Base-by-base conservation (phyloP, 2,113 vertebrate genomes). In the Tringa solitaria region DNA sequence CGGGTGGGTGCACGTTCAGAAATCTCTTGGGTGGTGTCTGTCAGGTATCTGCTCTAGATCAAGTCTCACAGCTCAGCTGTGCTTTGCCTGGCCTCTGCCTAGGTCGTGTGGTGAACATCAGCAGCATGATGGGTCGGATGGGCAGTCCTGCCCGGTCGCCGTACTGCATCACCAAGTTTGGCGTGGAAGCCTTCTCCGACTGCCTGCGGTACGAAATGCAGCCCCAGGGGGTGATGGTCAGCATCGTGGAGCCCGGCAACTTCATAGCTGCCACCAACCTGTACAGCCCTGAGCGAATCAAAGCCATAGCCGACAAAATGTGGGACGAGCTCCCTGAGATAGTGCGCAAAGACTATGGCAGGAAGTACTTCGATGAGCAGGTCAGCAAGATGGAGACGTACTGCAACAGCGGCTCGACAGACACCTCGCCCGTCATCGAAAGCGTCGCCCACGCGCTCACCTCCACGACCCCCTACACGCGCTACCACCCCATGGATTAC, bases 401-500 rank as follows among this genome's bases (percentile, higher is more conserved):
- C 88, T 98, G 98, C 93, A 97, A 81, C 96, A 97, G 98, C 0
- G 98, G 98, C 90, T 98, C 98, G 4, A 90, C 93, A 0, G 98
- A 98, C 97, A 98, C 94, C 0, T 97, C 97, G 0, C 95, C 97
- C 0, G 98, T 98, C 51, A 98, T 98, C 14, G 67, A 98, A 0
- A 97, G 97, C 3, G 95, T 98, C 22, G 94, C 95, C 12, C 98
- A 98, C 0, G 98, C 98, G 2, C 97, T 98, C 77, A 98, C 95
- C 4, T 59, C 98, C 16, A 23, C 94, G 1, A 33, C 94, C 6
- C 98, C 98, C 32, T 98, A 98, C 63, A 98, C 98, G 37, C 98
- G 98, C 91, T 98, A 98, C 95, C 97, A 98, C 92, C 98, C 98
- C 95, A 98, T 98, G 98, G 98, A 98, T 97, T 98, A 98, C 97